Base-by-base conservation (phyloP, 2,797 vertebrate species). In the Cetoscarus ocellatus region DNA sequence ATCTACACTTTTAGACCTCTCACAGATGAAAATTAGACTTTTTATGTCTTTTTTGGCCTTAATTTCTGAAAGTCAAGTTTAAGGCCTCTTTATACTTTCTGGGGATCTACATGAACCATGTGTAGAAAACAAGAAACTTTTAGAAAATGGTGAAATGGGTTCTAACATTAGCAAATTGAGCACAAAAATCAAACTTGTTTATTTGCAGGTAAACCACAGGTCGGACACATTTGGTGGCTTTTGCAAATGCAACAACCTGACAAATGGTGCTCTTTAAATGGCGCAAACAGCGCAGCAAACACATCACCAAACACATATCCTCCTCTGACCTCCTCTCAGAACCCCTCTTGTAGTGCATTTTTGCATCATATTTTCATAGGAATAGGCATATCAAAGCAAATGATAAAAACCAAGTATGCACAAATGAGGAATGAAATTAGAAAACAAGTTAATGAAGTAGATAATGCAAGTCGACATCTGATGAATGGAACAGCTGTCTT, bases 401-500 rank as follows among this genome's bases (percentile, higher is more conserved):
- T 66, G 64, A 89, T 88, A 76, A 87, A 77, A 73, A 69, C 27
- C 73, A 86, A 90, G 82, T 72, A 82, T 77, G 76, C 72, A 84
- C 86, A 88, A 89, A 91, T 81, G 85, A 91, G 84, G 78, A 90
- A 80, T 88, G 71, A 85, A 93, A 91, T 89, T 83, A 91, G 85
- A 89, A 89, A 93, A 93, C 90, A 91, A 91, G 86, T 79, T 93
- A 94, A 93, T 94, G 87, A 92, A 92, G 90, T 83, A 91, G 92
- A 91, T 93, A 94, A 93, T 91, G 87, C 52, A 89, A 86, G 82
- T 78, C 92, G 93, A 90, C 90, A 93, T 94, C 80, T 93, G 91
- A 93, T 93, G 92, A 92, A 91, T 94, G 93, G 93, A 94, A 90
- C 90, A 94, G 88, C 90, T 90, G 91, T 91, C 91, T 92, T 92